Evolutionary conservation across 1,140 invertebrate species (phyloP).

Genomic region (Asbolus verrucosus): DNA sequence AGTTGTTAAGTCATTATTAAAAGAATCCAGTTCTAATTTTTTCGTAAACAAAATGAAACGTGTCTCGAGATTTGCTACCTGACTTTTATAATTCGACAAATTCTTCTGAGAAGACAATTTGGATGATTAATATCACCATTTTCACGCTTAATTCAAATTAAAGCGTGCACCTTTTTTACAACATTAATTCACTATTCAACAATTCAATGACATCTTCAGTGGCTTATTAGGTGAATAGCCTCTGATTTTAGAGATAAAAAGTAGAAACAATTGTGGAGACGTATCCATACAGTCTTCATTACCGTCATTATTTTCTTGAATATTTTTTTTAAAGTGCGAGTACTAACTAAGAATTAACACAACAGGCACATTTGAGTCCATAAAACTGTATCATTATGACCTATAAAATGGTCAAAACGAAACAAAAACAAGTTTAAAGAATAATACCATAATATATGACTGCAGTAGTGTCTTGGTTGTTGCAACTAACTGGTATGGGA

Average conservation of each 20-base stretch:
- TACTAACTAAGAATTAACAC: constrained; percentile 8
- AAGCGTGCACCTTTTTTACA: constrained; percentile 18
- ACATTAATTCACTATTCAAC: constrained; percentile 18
- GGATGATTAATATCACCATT: constrained; percentile 11
- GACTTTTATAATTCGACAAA: constrained; percentile 29
- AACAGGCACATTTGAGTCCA: constrained; percentile 12
- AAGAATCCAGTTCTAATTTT: constrained; percentile 35
- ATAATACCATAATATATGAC: constrained; percentile 22
- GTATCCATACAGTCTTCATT: background rate
- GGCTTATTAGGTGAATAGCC: constrained; percentile 13
- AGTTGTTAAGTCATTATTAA: constrained; percentile 39
- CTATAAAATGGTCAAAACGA: constrained; percentile 21
- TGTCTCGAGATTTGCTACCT: constrained; percentile 19
- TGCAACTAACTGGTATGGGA: constrained; percentile 30
- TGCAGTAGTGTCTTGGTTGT: constrained; percentile 18
- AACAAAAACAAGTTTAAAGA: constrained; percentile 33
- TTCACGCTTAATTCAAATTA: constrained; percentile 32
- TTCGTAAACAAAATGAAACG: constrained; percentile 30
- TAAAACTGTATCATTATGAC: constrained; percentile 38
- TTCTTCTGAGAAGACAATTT: constrained; percentile 32
- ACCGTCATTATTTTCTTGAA: constrained; percentile 1
- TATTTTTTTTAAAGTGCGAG: background rate
- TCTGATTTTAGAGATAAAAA: background rate
- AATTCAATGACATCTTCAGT: constrained; percentile 12
- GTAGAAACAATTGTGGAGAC: constrained; percentile 1